A percentile compares a stretch with the other conserved stretches of the same genome.
phyloP scores from a whole-genome alignment of 1,140 invertebrate genomes.

The Heterodera carotae region DNA sequence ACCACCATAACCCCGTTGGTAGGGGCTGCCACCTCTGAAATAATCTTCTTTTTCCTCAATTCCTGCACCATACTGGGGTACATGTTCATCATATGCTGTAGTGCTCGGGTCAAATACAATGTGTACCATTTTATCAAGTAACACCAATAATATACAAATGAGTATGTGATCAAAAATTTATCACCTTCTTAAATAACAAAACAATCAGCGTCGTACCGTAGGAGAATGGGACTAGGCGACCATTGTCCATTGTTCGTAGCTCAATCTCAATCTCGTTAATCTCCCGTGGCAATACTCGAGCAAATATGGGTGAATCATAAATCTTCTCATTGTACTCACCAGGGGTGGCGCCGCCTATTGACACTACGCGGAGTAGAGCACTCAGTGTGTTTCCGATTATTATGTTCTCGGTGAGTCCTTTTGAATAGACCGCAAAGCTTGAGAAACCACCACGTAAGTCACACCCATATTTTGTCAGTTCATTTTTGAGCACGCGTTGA shows the following conservation, averaged over 20 bases:
- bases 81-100: neutral
- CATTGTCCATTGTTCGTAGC: constrained; percentile 3
- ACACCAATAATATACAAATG: neutral
- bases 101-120: too few relatives aligned
- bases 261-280: neutral
- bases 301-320: constrained; percentile 11
- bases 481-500: too few relatives aligned
- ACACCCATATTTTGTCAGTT: too few relatives aligned
- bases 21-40: neutral
- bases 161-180: constrained; percentile 9
- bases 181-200: neutral
- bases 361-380: constrained; percentile 8
- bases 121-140: constrained; percentile 7
- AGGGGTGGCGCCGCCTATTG: neutral
- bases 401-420: too few relatives aligned
- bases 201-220: neutral
- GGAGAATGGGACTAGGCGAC: constrained; percentile 4
- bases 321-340: neutral
- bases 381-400: constrained; percentile 10
- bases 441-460: too few relatives aligned
- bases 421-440: too few relatives aligned
- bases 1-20: constrained; percentile 11
- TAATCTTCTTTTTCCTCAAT: neutral
- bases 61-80: neutral
- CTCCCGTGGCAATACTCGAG: neutral